phyloP scores from a whole-genome alignment of 2,113 vertebrate species.

The Pachypanchax playfairii region DNA sequence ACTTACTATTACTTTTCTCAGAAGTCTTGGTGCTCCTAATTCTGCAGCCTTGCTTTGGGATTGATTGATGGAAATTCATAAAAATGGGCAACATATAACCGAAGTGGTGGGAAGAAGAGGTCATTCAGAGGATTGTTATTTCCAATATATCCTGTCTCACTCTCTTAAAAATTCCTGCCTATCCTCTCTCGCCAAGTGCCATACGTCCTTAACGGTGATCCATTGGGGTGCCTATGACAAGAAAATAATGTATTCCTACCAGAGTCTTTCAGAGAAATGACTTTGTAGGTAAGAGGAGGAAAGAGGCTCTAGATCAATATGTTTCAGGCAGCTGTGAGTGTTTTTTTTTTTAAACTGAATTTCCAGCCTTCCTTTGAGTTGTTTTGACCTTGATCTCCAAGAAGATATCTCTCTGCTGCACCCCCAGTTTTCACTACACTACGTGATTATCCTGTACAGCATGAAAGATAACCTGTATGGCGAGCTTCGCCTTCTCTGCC shows the following conservation, averaged over 20 bases:
- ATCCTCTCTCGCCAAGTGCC: slow-evolving; percentile 53
- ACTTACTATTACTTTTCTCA: slow-evolving; percentile 28
- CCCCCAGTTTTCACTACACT: slow-evolving; percentile 58
- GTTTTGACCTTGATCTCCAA: slow-evolving; percentile 81
- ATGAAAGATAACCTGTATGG: slow-evolving; percentile 76
- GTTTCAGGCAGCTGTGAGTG: slow-evolving; percentile 74
- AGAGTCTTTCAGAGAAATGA: slow-evolving; percentile 73
- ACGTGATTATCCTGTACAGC: slow-evolving; percentile 77
- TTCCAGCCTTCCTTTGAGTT: slow-evolving; percentile 78
- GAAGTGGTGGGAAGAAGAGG: slow-evolving; percentile 43
- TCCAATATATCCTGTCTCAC: slow-evolving; percentile 41
- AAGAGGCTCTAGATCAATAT: slow-evolving; percentile 75
- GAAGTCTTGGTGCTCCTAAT: slow-evolving; percentile 43
- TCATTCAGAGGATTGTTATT: slow-evolving; percentile 62
- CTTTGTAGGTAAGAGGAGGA: slow-evolving; percentile 63
- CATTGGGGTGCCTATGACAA: slow-evolving; percentile 74
- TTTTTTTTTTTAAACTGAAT: slow-evolving; percentile 72
- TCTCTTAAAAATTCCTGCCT: slow-evolving; percentile 55
- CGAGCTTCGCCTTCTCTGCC: slow-evolving; percentile 65
- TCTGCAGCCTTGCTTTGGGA: slow-evolving; percentile 38
- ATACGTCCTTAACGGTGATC: slow-evolving; percentile 72
- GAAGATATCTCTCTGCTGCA: slow-evolving; percentile 71
- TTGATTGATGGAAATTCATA: slow-evolving; percentile 54
- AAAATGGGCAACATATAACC: slow-evolving; percentile 21
- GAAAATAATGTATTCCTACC: slow-evolving; percentile 77